Base-by-base conservation (phyloP, 2,888 invertebrate species). In the Phaedon cochleariae region DNA sequence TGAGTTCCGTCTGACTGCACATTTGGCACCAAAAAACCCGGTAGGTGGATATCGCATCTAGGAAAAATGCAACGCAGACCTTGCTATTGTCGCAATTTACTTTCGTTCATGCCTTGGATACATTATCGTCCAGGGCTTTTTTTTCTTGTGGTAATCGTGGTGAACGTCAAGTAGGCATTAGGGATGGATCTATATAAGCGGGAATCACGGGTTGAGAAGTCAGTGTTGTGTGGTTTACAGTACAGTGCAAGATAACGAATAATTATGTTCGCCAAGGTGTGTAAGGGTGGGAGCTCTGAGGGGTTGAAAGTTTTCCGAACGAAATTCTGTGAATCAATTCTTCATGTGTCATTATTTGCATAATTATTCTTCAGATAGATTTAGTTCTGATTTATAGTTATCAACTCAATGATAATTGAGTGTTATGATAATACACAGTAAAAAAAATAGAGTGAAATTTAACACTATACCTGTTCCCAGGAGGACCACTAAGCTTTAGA, bases 211-310 rank as follows among this genome's bases (percentile, higher is more conserved):
- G 69, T 72, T 66, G 65, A 71, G 70, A 70, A 63, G 73, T 73
- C 71, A 71, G 74, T 74, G 69, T 73, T 72, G 75, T 70, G 70
- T 67, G 69, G 70, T 66, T 67, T 64, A 65, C 66, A 68, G 63
- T 67, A 64, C 59, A 67, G 67, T 62, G 64, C 51, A 61, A 59
- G 46, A 55, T 67, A 45, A 34, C 59, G 65, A 76, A 69, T 15
- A n/a, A n/a, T n/a, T n/a, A 78, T 78, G 77, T 76, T 77, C 64
- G 73, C 73, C 62, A 77, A 78, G 78, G 78, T 78, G 74, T 72
- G 76, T 74, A 62, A 26, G 7, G n/a, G n/a, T 29, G 65, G 65
- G 67, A 55, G 52, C 31, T 26, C 18, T 26, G 51, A 5, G 29
- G 51, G 26, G 15, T 51, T 51, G 26, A 20, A 26, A 12, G n/a